phyloP scores from a whole-genome alignment of 2,113 vertebrate genomes.

The Raja brachyura region DNA sequence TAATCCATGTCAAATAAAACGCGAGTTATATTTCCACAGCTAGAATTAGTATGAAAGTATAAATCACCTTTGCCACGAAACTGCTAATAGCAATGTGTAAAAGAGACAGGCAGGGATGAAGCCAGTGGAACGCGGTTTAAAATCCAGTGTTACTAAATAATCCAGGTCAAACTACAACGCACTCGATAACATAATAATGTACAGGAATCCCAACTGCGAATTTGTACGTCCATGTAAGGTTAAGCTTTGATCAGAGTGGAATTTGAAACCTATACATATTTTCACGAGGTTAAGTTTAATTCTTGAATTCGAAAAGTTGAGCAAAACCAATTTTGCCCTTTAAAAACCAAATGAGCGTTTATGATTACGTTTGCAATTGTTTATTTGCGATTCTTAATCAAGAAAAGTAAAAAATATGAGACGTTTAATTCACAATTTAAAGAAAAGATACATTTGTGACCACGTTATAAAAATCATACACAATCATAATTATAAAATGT shows the following conservation, averaged over 20 bases:
- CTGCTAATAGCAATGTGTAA: not conserved
- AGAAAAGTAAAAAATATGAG: not conserved
- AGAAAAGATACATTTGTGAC: not conserved
- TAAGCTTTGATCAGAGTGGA: not conserved
- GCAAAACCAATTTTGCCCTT: not conserved
- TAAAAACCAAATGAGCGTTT: not conserved
- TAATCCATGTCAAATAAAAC: conserved; percentile 1
- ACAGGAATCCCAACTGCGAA: not conserved
- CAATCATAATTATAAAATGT: not conserved
- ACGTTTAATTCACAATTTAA: not conserved
- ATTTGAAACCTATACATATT: not conserved
- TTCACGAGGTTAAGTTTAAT: not conserved
- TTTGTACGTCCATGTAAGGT: not conserved
- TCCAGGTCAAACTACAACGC: not conserved
- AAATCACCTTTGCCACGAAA: not conserved
- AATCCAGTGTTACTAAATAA: not conserved
- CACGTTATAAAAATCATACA: not conserved
- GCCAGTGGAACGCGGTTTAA: not conserved
- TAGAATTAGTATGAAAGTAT: not conserved
- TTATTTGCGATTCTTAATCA: not conserved
- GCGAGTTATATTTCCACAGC: not conserved
- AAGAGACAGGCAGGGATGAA: not conserved
- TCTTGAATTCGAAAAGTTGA: not conserved
- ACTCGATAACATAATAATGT: not conserved
- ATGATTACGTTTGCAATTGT: not conserved